phyloP scores from a whole-genome alignment of 2,797 vertebrate genomes.

The Sphaeramia orbicularis region DNA sequence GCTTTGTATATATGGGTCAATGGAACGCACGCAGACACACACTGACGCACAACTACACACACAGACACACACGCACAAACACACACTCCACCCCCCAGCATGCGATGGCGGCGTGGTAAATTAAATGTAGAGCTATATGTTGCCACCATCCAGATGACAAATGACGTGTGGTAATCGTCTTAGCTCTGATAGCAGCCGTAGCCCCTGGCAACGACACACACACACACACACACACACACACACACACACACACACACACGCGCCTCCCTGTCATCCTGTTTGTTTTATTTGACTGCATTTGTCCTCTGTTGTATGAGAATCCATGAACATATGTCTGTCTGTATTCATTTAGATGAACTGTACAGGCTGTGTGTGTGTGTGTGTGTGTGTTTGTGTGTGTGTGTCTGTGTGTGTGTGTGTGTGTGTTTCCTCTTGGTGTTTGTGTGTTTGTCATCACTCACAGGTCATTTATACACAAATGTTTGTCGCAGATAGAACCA shows the following conservation, averaged over 20 bases:
- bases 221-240: conserved; percentile 25
- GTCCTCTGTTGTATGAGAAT: conserved; percentile 39
- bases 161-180: conserved; percentile 83
- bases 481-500: too few relatives aligned
- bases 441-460: too few relatives aligned
- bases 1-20: conserved; percentile 83
- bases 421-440: too few relatives aligned
- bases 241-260: conserved; percentile 23
- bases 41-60: conserved; percentile 19
- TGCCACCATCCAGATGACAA: conserved; percentile 86
- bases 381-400: conserved; percentile 1
- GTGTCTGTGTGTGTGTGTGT: too few relatives aligned
- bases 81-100: conserved; percentile 60
- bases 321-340: conserved; percentile 28
- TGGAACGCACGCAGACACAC: conserved; percentile 64
- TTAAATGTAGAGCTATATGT: conserved; percentile 83
- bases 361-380: conserved; percentile 6
- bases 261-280: neutral
- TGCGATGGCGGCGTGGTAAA: conserved; percentile 73
- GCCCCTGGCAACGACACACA: conserved; percentile 52
- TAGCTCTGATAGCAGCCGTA: conserved; percentile 80
- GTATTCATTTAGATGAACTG: neutral
- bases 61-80: too few relatives aligned
- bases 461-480: neutral
- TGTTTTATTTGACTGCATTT: conserved; percentile 55